Base-by-base conservation (phyloP, 2,888 invertebrate genomes). In the Lepeophtheirus nordmannii region DNA sequence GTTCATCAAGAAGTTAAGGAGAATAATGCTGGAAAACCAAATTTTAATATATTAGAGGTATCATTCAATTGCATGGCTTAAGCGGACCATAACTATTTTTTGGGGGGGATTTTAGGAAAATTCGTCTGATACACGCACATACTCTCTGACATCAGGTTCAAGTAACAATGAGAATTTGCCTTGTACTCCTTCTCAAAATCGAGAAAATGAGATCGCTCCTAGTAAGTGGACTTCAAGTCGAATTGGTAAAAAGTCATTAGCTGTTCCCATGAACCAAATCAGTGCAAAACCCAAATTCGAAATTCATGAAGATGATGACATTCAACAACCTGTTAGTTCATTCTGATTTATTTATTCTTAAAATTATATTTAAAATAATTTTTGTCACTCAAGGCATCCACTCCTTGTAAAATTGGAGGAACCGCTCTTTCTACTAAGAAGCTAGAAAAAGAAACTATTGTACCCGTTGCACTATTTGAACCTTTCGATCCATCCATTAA, bases 201-300 rank as follows among this genome's bases (percentile, higher is more conserved):
- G 84, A 73, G 87, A 88, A 74, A 87, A 88, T 74, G 77, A 80
- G 1, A 78, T 82, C 69, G 83, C 84, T 72, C 80, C 87, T 1
- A 83, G 85, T 1, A 81, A 82, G 5, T 87, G 87, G 87, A 82
- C 79, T 63, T 80, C 74, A 69, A 73, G 72, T 5, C 74, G 73
- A 70, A 73, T 75, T 67, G 64, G 61, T 22, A 68, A 70, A 30
- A 70, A 70, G 66, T 57, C 62, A 10, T 58, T 58, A 14, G 69
- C 67, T 58, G 70, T 71, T 11, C 67, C 70, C 30, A 59, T 71
- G 17, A 65, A 61, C 61, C 67, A 62, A 30, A 58, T 70, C 11
- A 61, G 67, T 10, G 22, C 38, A 14, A 20, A n/a, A 64, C 71
- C 71, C 9, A 65, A 68, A 12, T 74, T 73, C 65, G 67, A 69